Percentiles rank a stretch among this genome's conserved stretches.
These are phyloP conservation scores for Cyaniris semiargus DNA, from an alignment of 2,888 invertebrate species.

Conservation along the genomic window DNA sequence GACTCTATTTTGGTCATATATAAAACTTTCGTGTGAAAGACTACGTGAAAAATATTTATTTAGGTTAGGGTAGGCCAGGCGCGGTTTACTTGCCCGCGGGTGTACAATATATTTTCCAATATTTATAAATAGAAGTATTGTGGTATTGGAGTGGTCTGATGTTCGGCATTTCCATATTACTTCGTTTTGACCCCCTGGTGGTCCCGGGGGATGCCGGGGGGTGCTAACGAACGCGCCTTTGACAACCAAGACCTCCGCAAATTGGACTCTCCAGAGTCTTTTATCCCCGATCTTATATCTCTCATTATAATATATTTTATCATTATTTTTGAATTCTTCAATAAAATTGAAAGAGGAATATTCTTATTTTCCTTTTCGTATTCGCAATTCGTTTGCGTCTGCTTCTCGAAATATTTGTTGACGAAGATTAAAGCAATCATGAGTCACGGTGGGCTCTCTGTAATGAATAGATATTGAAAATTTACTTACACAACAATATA, in stretches of 20 bases:
- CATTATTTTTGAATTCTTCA: slow-evolving; percentile 9
- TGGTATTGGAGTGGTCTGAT: slow-evolving; percentile 59
- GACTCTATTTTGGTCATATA: too few species aligned
- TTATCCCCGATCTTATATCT: slow-evolving; percentile 15
- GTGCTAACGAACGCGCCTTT: slow-evolving; percentile 41
- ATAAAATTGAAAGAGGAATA: slow-evolving; percentile 2
- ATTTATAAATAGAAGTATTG: slow-evolving; percentile 53
- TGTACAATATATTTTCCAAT: slow-evolving; percentile 50
- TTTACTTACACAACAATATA: not conserved
- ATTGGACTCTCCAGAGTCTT: slow-evolving; percentile 23
- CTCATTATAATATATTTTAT: slow-evolving; percentile 21
- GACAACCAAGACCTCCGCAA: slow-evolving; percentile 34
- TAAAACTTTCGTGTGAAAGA: too few species aligned
- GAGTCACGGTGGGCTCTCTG: not conserved
- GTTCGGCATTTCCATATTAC: slow-evolving; percentile 73
- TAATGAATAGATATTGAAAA: not conserved
- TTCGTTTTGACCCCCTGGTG: slow-evolving; percentile 52
- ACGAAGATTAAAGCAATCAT: not conserved
- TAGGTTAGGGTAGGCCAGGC: too few species aligned
- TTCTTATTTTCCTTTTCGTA: slow-evolving; percentile 10
- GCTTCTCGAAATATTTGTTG: not conserved
- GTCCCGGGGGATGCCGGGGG: slow-evolving; percentile 24
- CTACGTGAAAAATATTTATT: too few species aligned
- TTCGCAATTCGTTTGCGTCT: not conserved
- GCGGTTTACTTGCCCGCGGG: slow-evolving; percentile 35